A percentile compares a stretch with the other conserved stretches of the same genome.
Conservation (phyloP, 2,113 vertebrate genomes). For the Nycticryphes semicollaris region DNA sequence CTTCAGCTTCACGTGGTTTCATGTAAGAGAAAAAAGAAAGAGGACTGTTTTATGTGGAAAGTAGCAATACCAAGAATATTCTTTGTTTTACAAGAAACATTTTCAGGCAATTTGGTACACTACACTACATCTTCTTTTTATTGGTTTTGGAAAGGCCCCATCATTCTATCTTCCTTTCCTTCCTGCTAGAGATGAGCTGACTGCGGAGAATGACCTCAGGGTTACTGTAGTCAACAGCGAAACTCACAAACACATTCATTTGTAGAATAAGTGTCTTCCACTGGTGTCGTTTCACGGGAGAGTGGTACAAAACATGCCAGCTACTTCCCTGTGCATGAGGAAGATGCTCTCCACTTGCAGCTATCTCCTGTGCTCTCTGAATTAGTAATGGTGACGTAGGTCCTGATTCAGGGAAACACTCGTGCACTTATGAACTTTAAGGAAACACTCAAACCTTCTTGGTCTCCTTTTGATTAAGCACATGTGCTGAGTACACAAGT, state of each 20-base stretch:
- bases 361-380: background rate
- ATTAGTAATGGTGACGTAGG: background rate
- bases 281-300: background rate
- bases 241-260: conserved; percentile 6
- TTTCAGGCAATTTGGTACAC: background rate
- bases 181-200: background rate
- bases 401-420: background rate
- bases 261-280: conserved; percentile 1
- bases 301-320: background rate
- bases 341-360: background rate
- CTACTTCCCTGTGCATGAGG: background rate
- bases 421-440: background rate
- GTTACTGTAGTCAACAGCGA: background rate
- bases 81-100: background rate
- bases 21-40: background rate
- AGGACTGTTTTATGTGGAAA: background rate
- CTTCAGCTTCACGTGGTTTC: background rate
- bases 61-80: background rate
- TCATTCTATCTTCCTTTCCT: background rate
- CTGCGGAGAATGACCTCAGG: background rate
- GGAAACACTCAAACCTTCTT: background rate
- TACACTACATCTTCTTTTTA: background rate
- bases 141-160: background rate
- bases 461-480: background rate
- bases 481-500: background rate